Evolutionary conservation across 1,140 invertebrate genomes (phyloP), one percentile per base, ranked within the genome.

Genomic region (Uloborus diversus): DNA sequence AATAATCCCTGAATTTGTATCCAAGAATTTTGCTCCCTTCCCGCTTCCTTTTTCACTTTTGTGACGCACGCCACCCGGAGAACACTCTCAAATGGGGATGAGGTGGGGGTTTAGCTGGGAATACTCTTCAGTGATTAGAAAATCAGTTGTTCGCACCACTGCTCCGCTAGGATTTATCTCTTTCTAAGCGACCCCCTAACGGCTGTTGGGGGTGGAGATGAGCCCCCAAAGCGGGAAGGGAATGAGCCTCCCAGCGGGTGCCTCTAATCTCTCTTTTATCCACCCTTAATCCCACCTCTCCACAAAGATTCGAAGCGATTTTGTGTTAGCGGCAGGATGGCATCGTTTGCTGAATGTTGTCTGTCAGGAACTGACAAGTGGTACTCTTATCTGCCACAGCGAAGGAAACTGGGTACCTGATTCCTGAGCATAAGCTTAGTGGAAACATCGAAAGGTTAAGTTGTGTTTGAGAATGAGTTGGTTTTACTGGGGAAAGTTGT

Each of bases 141-240:
- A 69, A 69, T 69, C 66, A 69, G 66, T 69, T 69, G 66, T 69
- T 69, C 66, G 49, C 66, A 56, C 66, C 49, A 51, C 28, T 69
- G 66, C 47, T 27, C 56, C 47, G 23, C 25, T 14, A 51, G 49
- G 66, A 69, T 69, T 69, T 69, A 69, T 68, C 37, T 56, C 66
- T 56, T 56, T 33, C 49, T 69, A 53, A 69, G 66, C 66, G 49
- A 20, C 13, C 23, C 56, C 56, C 7, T n/a, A n/a, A n/a, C n/a
- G n/a, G n/a, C n/a, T n/a, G n/a, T n/a, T 14, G n/a, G 23, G 32
- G 56, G 25, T 25, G 32, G 25, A 25, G 4, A 25, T 59, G 14
- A 25, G 3, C 51, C 25, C 56, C 14, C 1, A 59, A 28, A 42
- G 17, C 37, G 17, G 17, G 37, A 17, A 59, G n/a, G 56, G 25